Base-by-base conservation (phyloP, 2,888 invertebrate species). In the Diadegma fenestrale region DNA sequence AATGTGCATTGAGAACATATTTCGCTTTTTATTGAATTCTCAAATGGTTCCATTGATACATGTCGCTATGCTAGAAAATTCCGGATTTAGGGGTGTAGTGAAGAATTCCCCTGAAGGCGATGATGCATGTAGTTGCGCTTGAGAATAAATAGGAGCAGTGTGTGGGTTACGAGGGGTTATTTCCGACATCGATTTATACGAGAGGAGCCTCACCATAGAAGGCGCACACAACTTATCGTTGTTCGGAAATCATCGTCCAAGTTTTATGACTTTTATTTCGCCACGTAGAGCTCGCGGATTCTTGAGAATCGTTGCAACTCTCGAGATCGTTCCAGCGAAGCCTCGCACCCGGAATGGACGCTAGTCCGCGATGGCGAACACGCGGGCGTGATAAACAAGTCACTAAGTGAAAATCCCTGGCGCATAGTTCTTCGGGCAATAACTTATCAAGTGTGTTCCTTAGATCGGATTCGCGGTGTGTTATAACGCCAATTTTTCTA, bases 191-290 rank as follows among this genome's bases (percentile, higher is more conserved):
- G 83, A 83, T 83, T 75, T 80, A 80, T 80, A 75, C 61, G 26
- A 51, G 48, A 33, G 33, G 43, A 22, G 61, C 73, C 61, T 22
- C 22, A 12, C 14, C 33, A 33, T 43, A 26, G 45, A 26, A 26
- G 41, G 45, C 19, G 33, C 51, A 45, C 37, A 82, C 75, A 80
- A 86, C 83, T 87, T 86, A 84, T 79, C 66, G 81, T 68, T 83
- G 64, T 84, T 86, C 75, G 83, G 81, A 86, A 86, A 87, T 87
- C 86, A 87, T 86, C 83, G 83, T 58, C 37, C 61, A 78, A 86
- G 83, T 87, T 87, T 87, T 87, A 86, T 84, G 79, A 81, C 71
- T 81, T 86, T 86, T 87, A 86, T 87, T 84, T 84, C 71, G 61
- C 61, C 76, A 85, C 73, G 64, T 85, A 78, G 48, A 78, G 61